Percentiles rank a stretch among this genome's conserved stretches.
Conservation (phyloP, 2,113 vertebrate genomes). For the Benitochromis conjunctus region DNA sequence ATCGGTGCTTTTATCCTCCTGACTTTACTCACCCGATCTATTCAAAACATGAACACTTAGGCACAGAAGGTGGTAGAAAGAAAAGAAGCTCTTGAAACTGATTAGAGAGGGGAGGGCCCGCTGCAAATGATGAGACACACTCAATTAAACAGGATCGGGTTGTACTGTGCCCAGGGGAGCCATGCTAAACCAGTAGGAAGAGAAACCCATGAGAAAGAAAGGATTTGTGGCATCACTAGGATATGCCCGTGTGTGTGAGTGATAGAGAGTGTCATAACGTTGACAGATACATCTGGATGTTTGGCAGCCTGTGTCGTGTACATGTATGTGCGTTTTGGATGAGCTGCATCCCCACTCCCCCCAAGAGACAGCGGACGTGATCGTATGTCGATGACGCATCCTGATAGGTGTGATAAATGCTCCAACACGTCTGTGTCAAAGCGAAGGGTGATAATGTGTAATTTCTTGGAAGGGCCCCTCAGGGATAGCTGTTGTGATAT, state of each 20-base stretch:
- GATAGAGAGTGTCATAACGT: neutral
- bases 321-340: neutral
- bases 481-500: conserved; percentile 45
- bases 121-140: conserved; percentile 65
- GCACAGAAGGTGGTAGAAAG: conserved; percentile 14
- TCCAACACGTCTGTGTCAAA: conserved; percentile 56
- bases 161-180: conserved; percentile 44
- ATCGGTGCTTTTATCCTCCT: conserved; percentile 45
- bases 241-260: neutral
- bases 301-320: conserved; percentile 1
- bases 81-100: conserved; percentile 56
- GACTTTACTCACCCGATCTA: conserved; percentile 25
- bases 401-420: conserved; percentile 70
- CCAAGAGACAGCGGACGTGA: conserved; percentile 18
- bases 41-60: conserved; percentile 30
- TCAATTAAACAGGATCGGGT: conserved; percentile 65
- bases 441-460: conserved; percentile 62
- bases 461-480: conserved; percentile 53
- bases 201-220: neutral
- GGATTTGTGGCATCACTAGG: conserved; percentile 7
- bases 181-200: conserved; percentile 22
- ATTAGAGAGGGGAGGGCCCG: conserved; percentile 45
- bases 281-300: conserved; percentile 25
- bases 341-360: neutral
- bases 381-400: conserved; percentile 52